phyloP scores from a whole-genome alignment of 2,888 invertebrate species.

The Drosophila putrida region DNA sequence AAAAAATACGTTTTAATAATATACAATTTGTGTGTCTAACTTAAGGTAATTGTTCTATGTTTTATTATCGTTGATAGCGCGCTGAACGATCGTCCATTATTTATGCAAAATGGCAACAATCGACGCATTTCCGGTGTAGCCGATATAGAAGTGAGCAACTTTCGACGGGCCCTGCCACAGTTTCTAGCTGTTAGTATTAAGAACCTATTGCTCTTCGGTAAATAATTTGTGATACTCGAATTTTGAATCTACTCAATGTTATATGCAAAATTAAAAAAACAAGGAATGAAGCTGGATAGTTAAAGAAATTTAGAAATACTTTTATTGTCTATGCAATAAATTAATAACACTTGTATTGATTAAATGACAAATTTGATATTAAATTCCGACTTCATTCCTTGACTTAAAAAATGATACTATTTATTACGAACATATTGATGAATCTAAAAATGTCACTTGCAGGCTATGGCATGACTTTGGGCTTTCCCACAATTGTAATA shows the following conservation, averaged over 20 bases:
- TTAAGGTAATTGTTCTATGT: constrained; percentile 13
- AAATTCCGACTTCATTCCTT: constrained; percentile 35
- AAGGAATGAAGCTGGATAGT: constrained; percentile 40
- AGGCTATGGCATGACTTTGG: constrained; percentile 93
- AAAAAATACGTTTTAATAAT: neutral
- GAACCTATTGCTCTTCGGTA: constrained; percentile 90
- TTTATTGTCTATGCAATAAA: neutral
- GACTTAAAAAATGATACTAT: neutral
- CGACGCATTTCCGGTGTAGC: constrained; percentile 56
- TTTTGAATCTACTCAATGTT: constrained; percentile 8
- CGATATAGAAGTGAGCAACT: constrained; percentile 84
- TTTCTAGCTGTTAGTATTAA: constrained; percentile 92
- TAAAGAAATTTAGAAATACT: neutral
- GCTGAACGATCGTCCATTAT: constrained; percentile 83
- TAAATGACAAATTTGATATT: neutral
- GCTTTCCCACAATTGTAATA: constrained; percentile 93
- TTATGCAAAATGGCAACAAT: constrained; percentile 81
- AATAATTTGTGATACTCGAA: constrained; percentile 65
- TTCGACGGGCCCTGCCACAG: constrained; percentile 89
- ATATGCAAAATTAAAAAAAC: constrained; percentile 1
- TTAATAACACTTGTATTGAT: no score
- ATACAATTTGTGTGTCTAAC: neutral
- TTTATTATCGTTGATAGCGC: constrained; percentile 59
- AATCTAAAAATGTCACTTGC: neutral
- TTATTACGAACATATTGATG: neutral